Conservation (phyloP, 2,797 vertebrate species). For the Xyrichtys novacula region DNA sequence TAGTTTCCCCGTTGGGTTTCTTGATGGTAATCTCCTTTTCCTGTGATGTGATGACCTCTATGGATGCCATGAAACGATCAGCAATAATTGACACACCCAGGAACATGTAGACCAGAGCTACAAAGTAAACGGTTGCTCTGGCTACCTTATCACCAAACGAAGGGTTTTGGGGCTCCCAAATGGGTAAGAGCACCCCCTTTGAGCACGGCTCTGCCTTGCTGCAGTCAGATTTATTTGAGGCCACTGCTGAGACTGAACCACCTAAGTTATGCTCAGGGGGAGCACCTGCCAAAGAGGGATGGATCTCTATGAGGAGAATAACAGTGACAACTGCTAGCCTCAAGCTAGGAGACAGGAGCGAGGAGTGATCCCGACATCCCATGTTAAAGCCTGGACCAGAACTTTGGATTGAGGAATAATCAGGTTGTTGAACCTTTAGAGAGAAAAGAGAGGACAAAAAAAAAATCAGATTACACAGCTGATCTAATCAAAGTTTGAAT, state of each 20-base stretch:
- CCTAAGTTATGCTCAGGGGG: slow-evolving; percentile 73
- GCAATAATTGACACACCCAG: slow-evolving; percentile 98
- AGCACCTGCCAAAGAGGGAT: slow-evolving; percentile 75
- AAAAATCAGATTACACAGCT: slow-evolving; percentile 7
- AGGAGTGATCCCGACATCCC: slow-evolving; percentile 75
- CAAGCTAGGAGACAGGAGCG: slow-evolving; percentile 78
- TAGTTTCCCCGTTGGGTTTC: slow-evolving; percentile 97
- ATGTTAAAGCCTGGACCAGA: slow-evolving; percentile 80
- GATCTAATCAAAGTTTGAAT: neutral
- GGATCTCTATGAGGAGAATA: slow-evolving; percentile 84
- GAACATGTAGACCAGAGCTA: slow-evolving; percentile 99
- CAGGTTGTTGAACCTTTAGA: slow-evolving; percentile 57
- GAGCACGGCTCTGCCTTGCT: slow-evolving; percentile 87
- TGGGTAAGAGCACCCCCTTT: slow-evolving; percentile 91
- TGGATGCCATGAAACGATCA: slow-evolving; percentile 99
- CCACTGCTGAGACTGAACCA: slow-evolving; percentile 76
- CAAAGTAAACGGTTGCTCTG: slow-evolving; percentile 97
- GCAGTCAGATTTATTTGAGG: slow-evolving; percentile 85
- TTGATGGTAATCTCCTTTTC: slow-evolving; percentile 99
- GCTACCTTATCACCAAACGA: slow-evolving; percentile 98
- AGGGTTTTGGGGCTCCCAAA: slow-evolving; percentile 97
- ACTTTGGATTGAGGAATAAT: slow-evolving; percentile 13
- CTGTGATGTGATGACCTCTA: slow-evolving; percentile 99
- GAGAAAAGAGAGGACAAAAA: slow-evolving; percentile 27
- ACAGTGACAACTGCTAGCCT: slow-evolving; percentile 81